Conservation (phyloP, 2,113 vertebrate species). For the Gasterosteus nipponicus region DNA sequence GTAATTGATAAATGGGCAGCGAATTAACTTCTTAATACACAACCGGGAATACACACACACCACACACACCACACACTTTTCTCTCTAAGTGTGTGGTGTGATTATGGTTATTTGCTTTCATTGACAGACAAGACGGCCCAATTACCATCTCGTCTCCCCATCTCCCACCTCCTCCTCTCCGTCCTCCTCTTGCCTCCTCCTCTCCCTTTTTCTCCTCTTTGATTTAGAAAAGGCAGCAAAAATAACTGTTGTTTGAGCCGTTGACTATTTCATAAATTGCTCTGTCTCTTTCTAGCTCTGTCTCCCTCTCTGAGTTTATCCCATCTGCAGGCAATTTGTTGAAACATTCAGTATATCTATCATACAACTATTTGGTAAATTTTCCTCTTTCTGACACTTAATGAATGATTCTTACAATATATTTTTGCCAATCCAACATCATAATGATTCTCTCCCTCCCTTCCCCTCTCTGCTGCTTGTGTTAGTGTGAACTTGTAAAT, state of each 20-base stretch:
- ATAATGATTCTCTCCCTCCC: constrained; percentile 55
- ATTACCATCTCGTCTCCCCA: constrained; percentile 43
- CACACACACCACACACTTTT: constrained; percentile 11
- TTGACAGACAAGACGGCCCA: constrained; percentile 47
- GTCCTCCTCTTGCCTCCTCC: not conserved
- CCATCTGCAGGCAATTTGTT: constrained; percentile 44
- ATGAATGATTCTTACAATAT: constrained; percentile 52
- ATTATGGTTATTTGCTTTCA: constrained; percentile 64
- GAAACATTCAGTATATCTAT: constrained; percentile 67
- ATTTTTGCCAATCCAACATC: constrained; percentile 58
- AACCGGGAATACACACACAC: not conserved
- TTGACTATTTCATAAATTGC: constrained; percentile 57
- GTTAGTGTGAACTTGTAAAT: constrained; percentile 11
- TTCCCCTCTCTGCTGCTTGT: constrained; percentile 13
- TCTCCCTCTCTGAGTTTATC: constrained; percentile 23
- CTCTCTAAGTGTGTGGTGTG: constrained; percentile 30
- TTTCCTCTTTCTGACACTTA: constrained; percentile 56
- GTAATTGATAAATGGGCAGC: constrained; percentile 56
- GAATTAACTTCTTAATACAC: constrained; percentile 27
- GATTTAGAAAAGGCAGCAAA: constrained; percentile 26
- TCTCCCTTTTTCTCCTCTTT: not conserved
- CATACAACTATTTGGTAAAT: constrained; percentile 60
- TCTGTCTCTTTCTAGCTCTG: constrained; percentile 3
- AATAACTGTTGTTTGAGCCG: constrained; percentile 37
- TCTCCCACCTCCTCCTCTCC: constrained; percentile 9